Base-by-base conservation (phyloP, 1,140 invertebrate species). In the Drosophila pseudoananassae region DNA sequence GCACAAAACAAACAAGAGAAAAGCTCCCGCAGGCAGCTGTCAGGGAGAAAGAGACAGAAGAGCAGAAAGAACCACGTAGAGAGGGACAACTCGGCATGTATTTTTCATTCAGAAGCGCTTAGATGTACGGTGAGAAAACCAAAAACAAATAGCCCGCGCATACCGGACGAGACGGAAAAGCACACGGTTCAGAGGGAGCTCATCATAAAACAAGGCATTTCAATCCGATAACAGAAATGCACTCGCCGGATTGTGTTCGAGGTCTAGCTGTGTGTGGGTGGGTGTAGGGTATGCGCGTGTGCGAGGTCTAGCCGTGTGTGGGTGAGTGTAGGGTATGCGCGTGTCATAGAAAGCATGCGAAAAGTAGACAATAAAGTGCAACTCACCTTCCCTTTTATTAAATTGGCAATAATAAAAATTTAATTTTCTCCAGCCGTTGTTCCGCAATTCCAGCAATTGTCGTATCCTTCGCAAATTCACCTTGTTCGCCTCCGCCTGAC, bases 31-130 rank as follows among this genome's bases (percentile, higher is more conserved):
- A 27, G 29, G 0, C 23, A 45, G 27, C 55, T 17, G 27, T 23
- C 25, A 15, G 50, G 17, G 50, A 27, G 17, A 12, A 50, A 54
- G 50, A 31, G 33, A 63, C 29, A 51, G 58, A 8, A 54, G 38
- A 12, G 43, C 50, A 58, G 40, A 58, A 45, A 52, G 51, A 57
- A 71, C 14, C 64, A 14, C 38, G n/a, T 52, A 43, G 9, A 43
- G 7, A 52, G 58, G 25, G 47, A 73, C 68, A 63, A 71, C 75
- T 59, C 63, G 53, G 70, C 66, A 75, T 69, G 82, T 68, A 45
- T 53, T 14, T 47, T 59, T 40, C 63, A 66, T 66, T 66, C 46
- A 66, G 5, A 10, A 40, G 27, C 57, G 29, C n/a, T 9, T 5
- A 4, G 51, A 52, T 38, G 47, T 20, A 46, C 40, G 29, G 29